A percentile compares a stretch with the other conserved stretches of the same genome.
Conservation (phyloP, 2,797 vertebrate species). For the Rhyacichthys aspro region DNA sequence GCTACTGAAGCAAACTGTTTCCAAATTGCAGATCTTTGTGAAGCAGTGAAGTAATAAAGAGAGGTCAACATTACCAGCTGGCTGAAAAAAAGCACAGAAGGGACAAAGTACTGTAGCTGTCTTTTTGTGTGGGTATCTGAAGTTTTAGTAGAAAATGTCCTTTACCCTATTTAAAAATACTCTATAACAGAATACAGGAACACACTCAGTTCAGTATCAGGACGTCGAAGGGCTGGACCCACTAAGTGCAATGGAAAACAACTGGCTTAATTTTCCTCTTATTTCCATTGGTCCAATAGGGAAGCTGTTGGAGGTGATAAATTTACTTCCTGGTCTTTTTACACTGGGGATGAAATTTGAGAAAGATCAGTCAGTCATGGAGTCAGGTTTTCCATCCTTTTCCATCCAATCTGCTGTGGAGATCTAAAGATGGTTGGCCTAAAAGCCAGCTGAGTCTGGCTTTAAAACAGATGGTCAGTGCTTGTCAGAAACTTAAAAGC, state of each 20-base stretch:
- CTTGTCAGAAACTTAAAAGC: too few species aligned
- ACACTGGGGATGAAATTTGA: constrained; percentile 8
- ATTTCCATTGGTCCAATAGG: neutral
- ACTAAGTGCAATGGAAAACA: neutral
- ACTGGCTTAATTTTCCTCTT: constrained; percentile 9
- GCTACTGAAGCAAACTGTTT: neutral
- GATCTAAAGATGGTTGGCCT: neutral
- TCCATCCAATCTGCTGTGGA: neutral
- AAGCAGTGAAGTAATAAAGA: constrained; percentile 3
- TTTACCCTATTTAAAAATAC: neutral
- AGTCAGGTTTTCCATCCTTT: constrained; percentile 6
- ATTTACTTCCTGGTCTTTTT: constrained; percentile 14
- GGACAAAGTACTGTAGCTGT: neutral
- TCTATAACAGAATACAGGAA: neutral
- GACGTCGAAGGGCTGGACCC: neutral
- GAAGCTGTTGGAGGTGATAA: constrained; percentile 7
- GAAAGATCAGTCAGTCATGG: constrained; percentile 9
- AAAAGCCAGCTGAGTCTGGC: neutral
- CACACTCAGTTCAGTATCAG: neutral
- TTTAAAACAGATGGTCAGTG: neutral
- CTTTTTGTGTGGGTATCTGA: constrained; percentile 2
- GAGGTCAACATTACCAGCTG: constrained; percentile 6
- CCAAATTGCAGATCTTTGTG: neutral
- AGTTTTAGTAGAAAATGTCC: constrained; percentile 1
- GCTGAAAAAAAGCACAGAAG: constrained; percentile 4